Conservation (phyloP, 2,888 invertebrate species). For the Cantharis lateralis region DNA sequence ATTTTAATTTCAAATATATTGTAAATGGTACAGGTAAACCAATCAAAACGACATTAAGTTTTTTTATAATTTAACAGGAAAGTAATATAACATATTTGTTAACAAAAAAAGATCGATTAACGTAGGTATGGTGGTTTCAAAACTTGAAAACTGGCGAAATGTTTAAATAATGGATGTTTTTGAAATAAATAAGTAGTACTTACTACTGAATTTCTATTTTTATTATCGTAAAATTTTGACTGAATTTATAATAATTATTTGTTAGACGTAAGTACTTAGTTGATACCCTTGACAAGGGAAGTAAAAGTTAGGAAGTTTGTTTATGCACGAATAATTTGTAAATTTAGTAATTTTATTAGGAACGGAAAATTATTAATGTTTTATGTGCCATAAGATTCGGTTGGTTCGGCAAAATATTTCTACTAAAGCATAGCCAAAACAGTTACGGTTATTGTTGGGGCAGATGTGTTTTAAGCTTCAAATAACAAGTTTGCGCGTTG, state of each 20-base stretch:
- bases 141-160: not conserved
- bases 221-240: not conserved
- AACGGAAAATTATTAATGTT: slow-evolving; percentile 19
- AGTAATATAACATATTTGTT: not conserved
- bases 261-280: not conserved
- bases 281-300: not conserved
- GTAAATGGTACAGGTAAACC: not conserved
- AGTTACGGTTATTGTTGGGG: slow-evolving; percentile 36
- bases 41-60: not conserved
- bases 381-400: slow-evolving; percentile 21
- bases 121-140: not conserved
- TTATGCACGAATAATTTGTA: not conserved
- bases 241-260: not conserved
- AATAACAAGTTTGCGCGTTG: slow-evolving; percentile 31
- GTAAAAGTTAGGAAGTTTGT: not conserved
- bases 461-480: slow-evolving; percentile 37
- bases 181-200: not conserved
- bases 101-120: not conserved
- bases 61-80: not conserved
- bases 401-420: slow-evolving; percentile 15
- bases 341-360: not conserved
- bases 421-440: slow-evolving; percentile 23
- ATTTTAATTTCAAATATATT: not conserved
- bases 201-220: not conserved
- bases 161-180: not conserved